phyloP scores from a whole-genome alignment of 2,113 vertebrate species.

The Crotalus helleri region DNA sequence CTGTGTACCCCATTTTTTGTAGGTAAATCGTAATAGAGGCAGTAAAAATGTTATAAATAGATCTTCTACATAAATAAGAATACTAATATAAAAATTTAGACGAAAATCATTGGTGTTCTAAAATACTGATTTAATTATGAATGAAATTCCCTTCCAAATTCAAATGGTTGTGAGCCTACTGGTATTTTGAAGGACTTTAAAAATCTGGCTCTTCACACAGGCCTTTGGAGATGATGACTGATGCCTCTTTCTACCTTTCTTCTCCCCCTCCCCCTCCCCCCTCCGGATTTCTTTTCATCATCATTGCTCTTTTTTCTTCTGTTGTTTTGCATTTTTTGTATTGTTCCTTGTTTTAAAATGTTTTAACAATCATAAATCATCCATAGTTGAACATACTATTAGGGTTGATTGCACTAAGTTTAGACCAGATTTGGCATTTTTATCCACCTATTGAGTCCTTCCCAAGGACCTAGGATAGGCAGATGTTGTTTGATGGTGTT shows the following conservation, averaged over 20 bases:
- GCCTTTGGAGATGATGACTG: neutral
- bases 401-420: neutral
- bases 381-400: neutral
- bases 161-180: neutral
- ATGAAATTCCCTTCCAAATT: neutral
- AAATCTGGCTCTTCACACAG: neutral
- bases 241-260: neutral
- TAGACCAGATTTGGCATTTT: neutral
- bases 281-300: neutral
- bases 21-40: neutral
- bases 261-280: no score
- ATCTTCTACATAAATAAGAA: neutral
- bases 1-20: neutral
- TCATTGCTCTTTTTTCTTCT: neutral
- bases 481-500: neutral
- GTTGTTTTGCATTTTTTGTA: neutral
- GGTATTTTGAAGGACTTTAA: neutral
- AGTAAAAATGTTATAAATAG: neutral
- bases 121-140: neutral
- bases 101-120: neutral
- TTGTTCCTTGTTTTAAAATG: neutral
- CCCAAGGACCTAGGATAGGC: neutral
- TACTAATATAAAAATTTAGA: neutral
- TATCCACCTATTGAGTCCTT: neutral
- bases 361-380: neutral